Evolutionary conservation across 2,797 vertebrate species (phyloP).

Genomic region (Pantherophis alleghaniensis): DNA sequence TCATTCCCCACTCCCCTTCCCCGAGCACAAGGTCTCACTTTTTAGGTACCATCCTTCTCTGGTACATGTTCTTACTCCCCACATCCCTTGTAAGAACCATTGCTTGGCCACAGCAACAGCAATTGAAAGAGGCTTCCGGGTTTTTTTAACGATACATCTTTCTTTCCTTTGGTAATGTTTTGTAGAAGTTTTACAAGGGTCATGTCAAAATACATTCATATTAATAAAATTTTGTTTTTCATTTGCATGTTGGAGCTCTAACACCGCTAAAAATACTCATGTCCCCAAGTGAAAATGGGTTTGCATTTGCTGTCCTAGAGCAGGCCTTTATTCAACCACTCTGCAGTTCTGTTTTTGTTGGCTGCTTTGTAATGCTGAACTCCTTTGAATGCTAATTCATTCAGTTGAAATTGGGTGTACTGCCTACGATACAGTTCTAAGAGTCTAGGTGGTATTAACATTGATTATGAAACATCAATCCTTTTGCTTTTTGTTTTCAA

Average conservation of each 20-base stretch:
- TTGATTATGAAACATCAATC: not conserved
- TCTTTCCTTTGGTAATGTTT: not conserved
- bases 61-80: not conserved
- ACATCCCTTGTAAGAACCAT: not conserved
- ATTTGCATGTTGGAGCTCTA: constrained; percentile 54
- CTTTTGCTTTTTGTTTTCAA: not conserved
- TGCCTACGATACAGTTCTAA: not conserved
- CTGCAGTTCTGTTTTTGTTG: not conserved
- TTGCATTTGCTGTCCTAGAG: not conserved
- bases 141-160: constrained; percentile 22
- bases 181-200: constrained; percentile 50
- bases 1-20: not conserved
- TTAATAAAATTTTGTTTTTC: constrained; percentile 46
- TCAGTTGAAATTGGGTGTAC: not conserved
- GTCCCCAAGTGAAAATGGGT: constrained; percentile 31
- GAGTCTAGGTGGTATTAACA: not conserved
- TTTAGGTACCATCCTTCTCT: not conserved
- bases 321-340: not conserved
- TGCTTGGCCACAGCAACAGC: not conserved
- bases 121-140: not conserved
- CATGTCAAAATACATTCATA: constrained; percentile 49
- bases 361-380: not conserved
- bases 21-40: not conserved
- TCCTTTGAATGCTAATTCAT: not conserved
- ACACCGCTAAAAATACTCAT: constrained; percentile 38